Evolutionary conservation across 2,797 vertebrate genomes (phyloP).

Genomic region (Myripristis jacobus): DNA sequence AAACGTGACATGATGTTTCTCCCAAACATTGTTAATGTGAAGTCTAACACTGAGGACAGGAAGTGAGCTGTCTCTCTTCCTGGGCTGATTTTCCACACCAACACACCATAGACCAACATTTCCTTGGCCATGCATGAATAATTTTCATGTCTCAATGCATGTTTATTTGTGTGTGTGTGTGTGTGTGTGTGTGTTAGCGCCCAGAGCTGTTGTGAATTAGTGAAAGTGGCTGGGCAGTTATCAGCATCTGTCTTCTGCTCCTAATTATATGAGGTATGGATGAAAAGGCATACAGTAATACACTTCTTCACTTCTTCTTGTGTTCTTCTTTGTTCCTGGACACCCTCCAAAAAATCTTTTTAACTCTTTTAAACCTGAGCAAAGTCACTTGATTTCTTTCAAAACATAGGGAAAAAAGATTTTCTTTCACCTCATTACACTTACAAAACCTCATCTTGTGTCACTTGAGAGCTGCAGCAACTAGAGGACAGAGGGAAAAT

Average conservation of each 20-base stretch:
- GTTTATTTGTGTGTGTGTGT: slow-evolving; percentile 1
- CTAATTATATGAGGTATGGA: slow-evolving; percentile 24
- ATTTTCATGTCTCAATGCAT: not conserved
- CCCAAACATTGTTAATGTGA: not conserved
- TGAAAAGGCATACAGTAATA: not conserved
- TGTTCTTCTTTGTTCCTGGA: too few relatives aligned
- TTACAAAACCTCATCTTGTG: not conserved
- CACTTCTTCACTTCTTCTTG: too few relatives aligned
- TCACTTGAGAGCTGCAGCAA: slow-evolving; percentile 38
- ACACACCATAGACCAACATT: not conserved
- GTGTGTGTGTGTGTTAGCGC: not conserved
- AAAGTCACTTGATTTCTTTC: too few relatives aligned
- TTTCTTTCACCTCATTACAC: slow-evolving; percentile 2
- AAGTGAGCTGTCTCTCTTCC: slow-evolving; percentile 13
- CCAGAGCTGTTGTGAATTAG: slow-evolving; percentile 33
- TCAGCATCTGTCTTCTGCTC: slow-evolving; percentile 37
- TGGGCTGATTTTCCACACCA: slow-evolving; percentile 18
- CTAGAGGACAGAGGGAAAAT: slow-evolving; percentile 8
- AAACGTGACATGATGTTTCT: not conserved
- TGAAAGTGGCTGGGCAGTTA: slow-evolving; percentile 31
- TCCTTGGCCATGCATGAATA: not conserved
- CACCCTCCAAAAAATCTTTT: not conserved
- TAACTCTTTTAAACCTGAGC: too few relatives aligned
- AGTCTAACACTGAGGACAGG: not conserved
- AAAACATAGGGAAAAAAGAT: too few relatives aligned